Conservation (phyloP, 1,140 invertebrate species). For the Saccostrea cuccullata region DNA sequence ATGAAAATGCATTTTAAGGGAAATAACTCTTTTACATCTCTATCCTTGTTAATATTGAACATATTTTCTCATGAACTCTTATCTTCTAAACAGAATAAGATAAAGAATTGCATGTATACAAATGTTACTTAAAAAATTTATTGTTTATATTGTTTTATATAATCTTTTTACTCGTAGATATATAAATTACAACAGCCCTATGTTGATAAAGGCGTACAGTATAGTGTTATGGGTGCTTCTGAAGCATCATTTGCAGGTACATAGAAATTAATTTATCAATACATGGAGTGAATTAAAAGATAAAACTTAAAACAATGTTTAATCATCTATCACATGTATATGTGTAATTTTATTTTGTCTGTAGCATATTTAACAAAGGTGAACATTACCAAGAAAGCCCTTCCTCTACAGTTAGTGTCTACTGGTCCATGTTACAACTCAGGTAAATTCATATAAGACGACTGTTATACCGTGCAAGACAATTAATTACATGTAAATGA, state of each 20-base stretch:
- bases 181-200: conserved; percentile 5
- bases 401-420: conserved; percentile 11
- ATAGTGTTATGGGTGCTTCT: not conserved
- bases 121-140: no score
- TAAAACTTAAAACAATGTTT: no score
- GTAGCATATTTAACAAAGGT: conserved; percentile 42
- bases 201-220: not conserved
- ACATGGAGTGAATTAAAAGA: no score
- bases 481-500: no score
- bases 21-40: no score
- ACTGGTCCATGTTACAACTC: not conserved
- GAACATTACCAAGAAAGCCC: not conserved
- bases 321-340: not conserved
- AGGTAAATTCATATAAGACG: not conserved
- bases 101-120: no score
- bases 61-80: no score
- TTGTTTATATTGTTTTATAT: no score
- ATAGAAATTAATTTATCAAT: not conserved
- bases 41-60: no score
- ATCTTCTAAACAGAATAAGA: no score
- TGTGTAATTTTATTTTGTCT: not conserved
- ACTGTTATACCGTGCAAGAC: no score
- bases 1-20: no score
- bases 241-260: conserved; percentile 22
- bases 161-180: not conserved